Conservation (phyloP, 2,888 invertebrate genomes). For the Hecatera dysodea region DNA sequence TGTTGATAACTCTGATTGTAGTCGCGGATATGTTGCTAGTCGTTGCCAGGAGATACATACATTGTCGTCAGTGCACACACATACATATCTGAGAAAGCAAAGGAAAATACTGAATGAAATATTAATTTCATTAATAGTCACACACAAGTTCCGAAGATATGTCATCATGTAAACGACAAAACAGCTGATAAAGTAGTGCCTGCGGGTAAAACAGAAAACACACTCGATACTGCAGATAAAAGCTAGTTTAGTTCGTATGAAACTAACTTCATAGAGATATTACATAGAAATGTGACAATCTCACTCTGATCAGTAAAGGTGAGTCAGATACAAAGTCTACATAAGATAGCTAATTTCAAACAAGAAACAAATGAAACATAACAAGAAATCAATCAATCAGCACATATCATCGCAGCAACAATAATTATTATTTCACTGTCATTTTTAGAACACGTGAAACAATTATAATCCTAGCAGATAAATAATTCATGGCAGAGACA, state of each 20-base stretch:
- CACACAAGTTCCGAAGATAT: neutral
- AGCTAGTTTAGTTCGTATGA: constrained; percentile 10
- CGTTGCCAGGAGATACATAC: constrained; percentile 76
- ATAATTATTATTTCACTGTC: constrained; percentile 57
- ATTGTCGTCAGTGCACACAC: constrained; percentile 54
- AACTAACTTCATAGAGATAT: constrained; percentile 22
- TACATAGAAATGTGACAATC: constrained; percentile 3
- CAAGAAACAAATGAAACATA: constrained; percentile 24
- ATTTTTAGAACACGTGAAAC: constrained; percentile 48
- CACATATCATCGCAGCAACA: constrained; percentile 43
- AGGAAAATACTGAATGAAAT: constrained; percentile 35
- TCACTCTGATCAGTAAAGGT: constrained; percentile 18
- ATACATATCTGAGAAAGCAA: constrained; percentile 35
- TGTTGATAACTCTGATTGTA: constrained; percentile 76
- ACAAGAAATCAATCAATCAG: constrained; percentile 48
- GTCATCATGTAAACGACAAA: neutral
- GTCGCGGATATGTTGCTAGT: constrained; percentile 71
- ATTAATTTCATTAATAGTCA: constrained; percentile 1
- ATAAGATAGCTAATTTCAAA: constrained; percentile 24
- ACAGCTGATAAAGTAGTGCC: neutral
- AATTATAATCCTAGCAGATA: constrained; percentile 48
- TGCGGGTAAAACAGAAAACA: neutral
- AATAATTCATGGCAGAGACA: constrained; percentile 56
- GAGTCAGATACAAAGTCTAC: constrained; percentile 9
- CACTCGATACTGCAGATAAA: neutral